Percentiles rank a stretch among this genome's conserved stretches.
phyloP scores from a whole-genome alignment of 2,797 vertebrate genomes.

The Eulemur mongoz region DNA sequence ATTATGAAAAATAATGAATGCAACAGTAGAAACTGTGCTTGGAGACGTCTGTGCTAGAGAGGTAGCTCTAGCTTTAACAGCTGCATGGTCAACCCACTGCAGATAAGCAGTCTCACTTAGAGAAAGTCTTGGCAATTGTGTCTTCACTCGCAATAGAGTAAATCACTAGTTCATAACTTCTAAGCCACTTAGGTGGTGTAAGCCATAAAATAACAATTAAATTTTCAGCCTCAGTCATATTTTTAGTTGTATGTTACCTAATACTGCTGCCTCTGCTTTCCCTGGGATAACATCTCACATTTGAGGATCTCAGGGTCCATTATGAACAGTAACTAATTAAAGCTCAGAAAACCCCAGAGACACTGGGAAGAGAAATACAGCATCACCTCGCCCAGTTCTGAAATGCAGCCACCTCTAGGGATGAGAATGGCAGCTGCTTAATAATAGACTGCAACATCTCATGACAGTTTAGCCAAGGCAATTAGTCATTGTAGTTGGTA shows the following conservation, averaged over 20 bases:
- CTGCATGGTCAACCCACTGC: neutral
- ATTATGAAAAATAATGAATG: neutral
- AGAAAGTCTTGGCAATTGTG: neutral
- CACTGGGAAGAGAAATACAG: neutral
- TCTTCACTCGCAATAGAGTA: neutral
- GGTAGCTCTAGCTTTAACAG: neutral
- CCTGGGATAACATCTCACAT: constrained; percentile 6
- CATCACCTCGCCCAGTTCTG: constrained; percentile 60
- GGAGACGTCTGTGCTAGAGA: no score
- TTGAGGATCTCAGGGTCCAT: constrained; percentile 44
- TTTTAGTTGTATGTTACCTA: constrained; percentile 19
- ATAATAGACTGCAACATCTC: neutral
- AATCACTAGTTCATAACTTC: neutral
- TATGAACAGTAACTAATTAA: constrained; percentile 69
- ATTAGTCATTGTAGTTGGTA: constrained; percentile 42
- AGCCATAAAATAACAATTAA: constrained; percentile 20
- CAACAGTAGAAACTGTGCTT: neutral
- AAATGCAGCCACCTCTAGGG: constrained; percentile 69
- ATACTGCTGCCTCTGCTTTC: constrained; percentile 20
- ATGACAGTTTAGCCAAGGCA: constrained; percentile 33
- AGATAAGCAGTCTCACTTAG: neutral
- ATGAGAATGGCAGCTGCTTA: constrained; percentile 50
- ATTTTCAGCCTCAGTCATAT: neutral
- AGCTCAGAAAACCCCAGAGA: constrained; percentile 51
- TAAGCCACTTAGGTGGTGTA: neutral